A percentile compares a stretch with the other conserved stretches of the same genome.
Conservation (phyloP, 2,888 invertebrate species). For the Iphiclides podalirius region DNA sequence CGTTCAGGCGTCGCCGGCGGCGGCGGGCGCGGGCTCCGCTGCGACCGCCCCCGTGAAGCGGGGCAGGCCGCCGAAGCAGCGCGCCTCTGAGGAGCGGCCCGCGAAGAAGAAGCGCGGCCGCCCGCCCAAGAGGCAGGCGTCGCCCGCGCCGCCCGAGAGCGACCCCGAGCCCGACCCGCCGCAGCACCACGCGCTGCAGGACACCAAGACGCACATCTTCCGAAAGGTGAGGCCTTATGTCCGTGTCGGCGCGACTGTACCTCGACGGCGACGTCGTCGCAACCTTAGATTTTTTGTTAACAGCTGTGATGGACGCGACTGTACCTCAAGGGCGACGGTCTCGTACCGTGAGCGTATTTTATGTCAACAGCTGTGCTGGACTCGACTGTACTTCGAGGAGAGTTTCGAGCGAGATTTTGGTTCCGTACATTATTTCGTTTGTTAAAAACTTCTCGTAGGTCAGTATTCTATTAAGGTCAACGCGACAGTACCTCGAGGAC, state of each 20-base stretch:
- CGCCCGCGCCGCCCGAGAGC: slow-evolving; percentile 39
- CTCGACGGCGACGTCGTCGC: too few relatives aligned
- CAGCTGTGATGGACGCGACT: too few relatives aligned
- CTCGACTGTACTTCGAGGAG: too few relatives aligned
- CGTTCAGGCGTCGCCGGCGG: slow-evolving; percentile 38
- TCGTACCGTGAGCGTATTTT: too few relatives aligned
- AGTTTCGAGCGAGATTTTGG: too few relatives aligned
- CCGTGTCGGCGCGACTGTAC: neutral
- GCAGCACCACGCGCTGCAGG: slow-evolving; percentile 45
- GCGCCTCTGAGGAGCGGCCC: slow-evolving; percentile 57
- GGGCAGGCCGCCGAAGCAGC: slow-evolving; percentile 74
- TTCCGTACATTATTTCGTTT: too few relatives aligned
- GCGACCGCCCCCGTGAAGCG: slow-evolving; percentile 61
- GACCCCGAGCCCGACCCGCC: slow-evolving; percentile 40
- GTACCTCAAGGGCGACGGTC: too few relatives aligned
- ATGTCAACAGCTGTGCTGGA: too few relatives aligned
- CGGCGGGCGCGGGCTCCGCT: slow-evolving; percentile 28
- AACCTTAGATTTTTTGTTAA: too few relatives aligned
- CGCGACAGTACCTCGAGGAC: too few relatives aligned
- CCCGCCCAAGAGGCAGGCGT: slow-evolving; percentile 51
- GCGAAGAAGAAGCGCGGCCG: slow-evolving; percentile 65
- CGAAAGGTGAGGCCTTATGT: slow-evolving; percentile 47
- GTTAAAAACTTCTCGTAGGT: too few relatives aligned
- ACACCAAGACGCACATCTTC: slow-evolving; percentile 67
- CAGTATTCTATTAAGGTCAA: too few relatives aligned